Percentiles rank a stretch among this genome's conserved stretches.
phyloP scores from a whole-genome alignment of 37 sponge, comb jelly and placozoan genomes.

The Corticium candelabrum region DNA sequence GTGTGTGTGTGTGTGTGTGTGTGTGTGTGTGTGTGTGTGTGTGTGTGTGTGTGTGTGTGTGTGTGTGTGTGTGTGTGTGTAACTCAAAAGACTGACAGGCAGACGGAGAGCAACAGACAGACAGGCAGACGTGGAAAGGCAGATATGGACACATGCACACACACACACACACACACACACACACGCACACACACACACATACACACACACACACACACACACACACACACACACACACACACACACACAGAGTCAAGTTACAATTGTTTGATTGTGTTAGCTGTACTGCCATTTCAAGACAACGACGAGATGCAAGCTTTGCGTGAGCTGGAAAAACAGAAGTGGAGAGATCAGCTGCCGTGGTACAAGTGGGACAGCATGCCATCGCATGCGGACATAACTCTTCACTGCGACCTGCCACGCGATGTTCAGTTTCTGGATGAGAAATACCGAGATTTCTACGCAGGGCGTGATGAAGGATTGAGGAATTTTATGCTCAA shows the following conservation, averaged over 20 bases:
- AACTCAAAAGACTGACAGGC: no score
- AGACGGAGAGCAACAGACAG: no score
- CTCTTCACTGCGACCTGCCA: not conserved
- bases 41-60: no score
- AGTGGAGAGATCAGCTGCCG: not conserved
- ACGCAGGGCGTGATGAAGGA: not conserved
- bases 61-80: no score
- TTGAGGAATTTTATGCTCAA: not conserved
- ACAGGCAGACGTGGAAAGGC: no score
- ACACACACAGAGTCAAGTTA: no score
- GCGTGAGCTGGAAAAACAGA: not conserved
- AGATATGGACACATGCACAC: no score
- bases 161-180: conserved; percentile 9
- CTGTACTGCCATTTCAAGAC: not conserved
- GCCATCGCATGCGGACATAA: not conserved
- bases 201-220: conserved; percentile 21
- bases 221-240: conserved; percentile 17
- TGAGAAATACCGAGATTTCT: not conserved
- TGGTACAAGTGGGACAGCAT: not conserved
- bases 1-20: no score
- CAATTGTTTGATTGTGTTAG: no score
- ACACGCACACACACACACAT: conserved; percentile 15
- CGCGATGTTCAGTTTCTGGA: not conserved
- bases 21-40: no score
- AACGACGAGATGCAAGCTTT: not conserved